Conservation (phyloP, 1,140 invertebrate genomes). For the Metopolophium dirhodum region DNA sequence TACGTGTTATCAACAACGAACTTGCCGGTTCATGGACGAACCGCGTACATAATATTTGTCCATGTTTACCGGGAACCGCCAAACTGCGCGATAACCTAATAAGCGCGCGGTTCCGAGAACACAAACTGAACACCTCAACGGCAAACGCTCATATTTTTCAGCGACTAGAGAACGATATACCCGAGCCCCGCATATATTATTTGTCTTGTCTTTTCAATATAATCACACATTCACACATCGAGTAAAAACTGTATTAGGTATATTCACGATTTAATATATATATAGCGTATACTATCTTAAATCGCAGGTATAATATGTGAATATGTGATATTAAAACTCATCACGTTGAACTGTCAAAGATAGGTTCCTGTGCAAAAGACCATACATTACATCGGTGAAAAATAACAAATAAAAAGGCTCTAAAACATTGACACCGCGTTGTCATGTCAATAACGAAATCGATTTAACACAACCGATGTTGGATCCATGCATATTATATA, state of each 20-base stretch:
- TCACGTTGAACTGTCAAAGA: background rate
- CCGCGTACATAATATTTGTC: background rate
- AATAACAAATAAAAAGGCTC: background rate
- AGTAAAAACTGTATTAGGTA: background rate
- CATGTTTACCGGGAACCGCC: background rate
- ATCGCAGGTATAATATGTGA: no score
- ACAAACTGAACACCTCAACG: no score
- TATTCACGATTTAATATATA: no score
- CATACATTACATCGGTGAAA: background rate
- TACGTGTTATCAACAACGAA: background rate
- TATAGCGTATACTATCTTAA: no score
- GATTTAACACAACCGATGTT: background rate
- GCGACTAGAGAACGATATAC: background rate
- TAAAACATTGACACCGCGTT: background rate
- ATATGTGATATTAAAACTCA: background rate
- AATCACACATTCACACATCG: background rate
- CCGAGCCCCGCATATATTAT: background rate
- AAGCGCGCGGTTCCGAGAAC: no score
- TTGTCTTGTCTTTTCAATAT: background rate
- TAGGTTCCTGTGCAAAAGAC: background rate
- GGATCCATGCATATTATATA: background rate
- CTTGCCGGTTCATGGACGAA: conserved; percentile 22
- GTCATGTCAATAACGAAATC: background rate
- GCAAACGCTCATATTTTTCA: background rate
- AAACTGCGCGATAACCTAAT: background rate